Evolutionary conservation across 2,113 vertebrate species (phyloP), one percentile per base, ranked within the genome.

Genomic region (Rattus rattus): DNA sequence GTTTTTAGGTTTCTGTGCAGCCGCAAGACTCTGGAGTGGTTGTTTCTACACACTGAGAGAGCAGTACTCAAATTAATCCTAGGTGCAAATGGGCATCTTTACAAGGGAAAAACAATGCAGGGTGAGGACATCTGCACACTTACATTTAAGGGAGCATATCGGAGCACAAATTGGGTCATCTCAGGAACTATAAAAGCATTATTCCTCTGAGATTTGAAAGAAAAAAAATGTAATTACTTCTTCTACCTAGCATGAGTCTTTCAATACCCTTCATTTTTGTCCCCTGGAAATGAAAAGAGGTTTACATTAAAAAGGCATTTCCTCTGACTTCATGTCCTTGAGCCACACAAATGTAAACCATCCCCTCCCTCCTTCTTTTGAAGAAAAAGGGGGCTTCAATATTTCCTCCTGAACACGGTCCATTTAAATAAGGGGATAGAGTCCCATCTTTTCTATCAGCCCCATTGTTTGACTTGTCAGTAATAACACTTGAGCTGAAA

Each of bases 381-480:
- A 98, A 98, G 98, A 97, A 98, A 94, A 98, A 97, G 96, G 96
- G 98, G 98, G 97, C 97, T 99, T 98, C 98, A 98, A 98, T 98
- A 98, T 98, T 98, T 97, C 98, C 96, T 97, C 95, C 97, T 97
- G 98, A 98, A 98, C 98, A 98, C 56, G 75, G 98, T 97, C 98
- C 98, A 99, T 99, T 99, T 99, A 99, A 99, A 99, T 99, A 99
- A 99, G 98, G 94, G 99, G 99, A 99, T 99, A 98, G 99, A 99
- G 99, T 98, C 98, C 98, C 98, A 99, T 99, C 98, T 98, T 98
- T 98, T 98, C 98, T 95, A 99, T 99, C 99, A 98, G 98, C 98
- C 98, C 97, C 97, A 98, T 98, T 99, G 99, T 99, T 99, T 99
- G 99, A 99, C 98, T 99, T 99, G 98, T 98, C 98, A 98, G 98